Conservation (phyloP, 2,888 invertebrate species). For the Cheiracanthium punctorium region DNA sequence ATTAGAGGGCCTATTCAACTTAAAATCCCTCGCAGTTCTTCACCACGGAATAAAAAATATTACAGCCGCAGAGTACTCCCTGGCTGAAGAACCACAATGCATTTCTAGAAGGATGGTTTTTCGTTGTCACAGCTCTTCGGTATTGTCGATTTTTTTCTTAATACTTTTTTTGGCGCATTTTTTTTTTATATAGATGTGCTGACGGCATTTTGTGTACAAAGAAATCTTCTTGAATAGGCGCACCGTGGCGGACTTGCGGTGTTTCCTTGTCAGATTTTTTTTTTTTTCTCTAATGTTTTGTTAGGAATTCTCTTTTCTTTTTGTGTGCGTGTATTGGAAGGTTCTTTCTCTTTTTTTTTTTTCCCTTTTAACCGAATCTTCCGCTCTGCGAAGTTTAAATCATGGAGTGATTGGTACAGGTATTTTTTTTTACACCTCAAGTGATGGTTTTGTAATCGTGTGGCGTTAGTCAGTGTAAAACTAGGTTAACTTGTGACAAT, state of each 20-base stretch:
- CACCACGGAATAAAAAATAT: background rate
- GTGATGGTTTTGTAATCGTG: no score
- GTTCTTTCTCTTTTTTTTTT: background rate
- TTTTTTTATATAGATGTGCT: slow-evolving; percentile 10
- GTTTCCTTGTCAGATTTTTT: background rate
- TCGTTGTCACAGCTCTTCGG: slow-evolving; percentile 17
- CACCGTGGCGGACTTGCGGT: background rate
- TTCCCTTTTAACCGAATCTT: background rate
- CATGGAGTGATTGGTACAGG: background rate
- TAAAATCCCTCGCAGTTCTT: background rate
- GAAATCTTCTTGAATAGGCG: background rate
- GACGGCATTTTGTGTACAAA: slow-evolving; percentile 12
- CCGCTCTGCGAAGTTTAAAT: background rate
- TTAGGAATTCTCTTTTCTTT: background rate
- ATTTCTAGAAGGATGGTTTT: slow-evolving; percentile 49
- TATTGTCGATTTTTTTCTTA: background rate
- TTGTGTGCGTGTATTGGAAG: background rate
- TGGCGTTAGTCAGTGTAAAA: no score
- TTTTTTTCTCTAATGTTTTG: background rate
- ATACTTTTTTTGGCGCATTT: background rate
- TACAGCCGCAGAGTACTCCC: background rate
- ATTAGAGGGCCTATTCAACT: background rate
- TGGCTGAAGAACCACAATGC: slow-evolving; percentile 16
- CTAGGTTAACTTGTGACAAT: no score
- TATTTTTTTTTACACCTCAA: no score